Base-by-base conservation (phyloP, 2,113 vertebrate species). In the Colistium nudipinnis region DNA sequence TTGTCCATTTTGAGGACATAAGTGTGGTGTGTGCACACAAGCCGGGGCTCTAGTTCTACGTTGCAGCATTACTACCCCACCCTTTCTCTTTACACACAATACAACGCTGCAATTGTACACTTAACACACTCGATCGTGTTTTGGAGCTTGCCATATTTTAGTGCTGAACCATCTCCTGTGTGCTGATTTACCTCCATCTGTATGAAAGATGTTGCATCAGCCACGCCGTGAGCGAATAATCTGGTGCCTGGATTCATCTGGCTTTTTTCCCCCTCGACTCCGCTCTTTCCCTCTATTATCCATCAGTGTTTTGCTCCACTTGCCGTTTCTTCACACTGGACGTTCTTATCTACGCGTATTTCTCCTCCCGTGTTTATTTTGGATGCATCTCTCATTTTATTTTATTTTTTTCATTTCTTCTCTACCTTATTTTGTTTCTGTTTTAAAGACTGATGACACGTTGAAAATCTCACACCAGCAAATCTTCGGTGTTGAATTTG, bases 51-150 rank as follows among this genome's bases (percentile, higher is more conserved):
- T 33, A 75, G 7, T 73, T 74, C 63, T 78, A 70, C 59, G 79
- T 41, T 72, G 62, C 62, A 78, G 62, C 62, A 78, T 83, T 74
- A 86, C 77, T 57, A 57, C 35, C 28, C 9, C 9, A 13, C 57
- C 68, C 17, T 80, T 36, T 55, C 8, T 27, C n/a, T n/a, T 13
- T 17, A 60, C 68, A 59, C 44, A 71, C 14, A 62, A 38, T 71
- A 51, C 52, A 59, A 78, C 45, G 71, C n/a, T 78, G 62, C 85
- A 80, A 84, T 80, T 80, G 78, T 65, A 49, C 27, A 75, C 62
- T 51, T 68, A 63, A 80, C 76, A 78, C 60, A 70, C 72, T 68
- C 80, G 64, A 87, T 88, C 80, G 72, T 79, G 51, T 80, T 78
- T 77, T 60, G 28, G 54, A 56, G 62, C 48, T 56, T 74, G 57